A percentile compares a stretch with the other conserved stretches of the same genome.
Evolutionary conservation across 1,140 invertebrate species (phyloP).

Genomic region (Leptestheria dahalacensis): DNA sequence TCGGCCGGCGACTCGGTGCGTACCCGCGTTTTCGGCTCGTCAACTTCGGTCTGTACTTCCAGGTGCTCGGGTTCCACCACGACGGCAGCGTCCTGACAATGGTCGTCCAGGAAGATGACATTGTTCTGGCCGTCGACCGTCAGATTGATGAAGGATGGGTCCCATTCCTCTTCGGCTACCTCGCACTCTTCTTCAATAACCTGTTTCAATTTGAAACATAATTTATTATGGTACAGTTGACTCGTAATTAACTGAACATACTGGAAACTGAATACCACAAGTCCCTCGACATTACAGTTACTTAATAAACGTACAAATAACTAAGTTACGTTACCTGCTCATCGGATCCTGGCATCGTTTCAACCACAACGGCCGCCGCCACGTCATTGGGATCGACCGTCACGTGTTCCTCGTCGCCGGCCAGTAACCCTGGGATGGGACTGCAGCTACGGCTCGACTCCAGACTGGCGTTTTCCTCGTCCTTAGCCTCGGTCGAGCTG

Average conservation of each 20-base stretch:
- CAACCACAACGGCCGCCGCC: slow-evolving; percentile 6
- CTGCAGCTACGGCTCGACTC: slow-evolving; percentile 7
- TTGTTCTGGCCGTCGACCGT: slow-evolving; percentile 9
- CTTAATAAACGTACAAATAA: too few species aligned
- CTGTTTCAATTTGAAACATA: not conserved
- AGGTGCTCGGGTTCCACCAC: not conserved
- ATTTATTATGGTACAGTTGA: not conserved
- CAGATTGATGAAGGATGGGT: not conserved
- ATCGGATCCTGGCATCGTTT: slow-evolving; percentile 1
- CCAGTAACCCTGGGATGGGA: not conserved
- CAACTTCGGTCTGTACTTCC: not conserved
- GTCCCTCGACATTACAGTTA: too few species aligned
- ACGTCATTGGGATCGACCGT: not conserved
- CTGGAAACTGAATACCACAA: too few species aligned
- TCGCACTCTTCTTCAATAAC: slow-evolving; percentile 4
- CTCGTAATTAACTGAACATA: too few species aligned
- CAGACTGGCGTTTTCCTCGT: not conserved
- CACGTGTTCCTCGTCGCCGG: not conserved
- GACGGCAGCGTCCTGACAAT: not conserved
- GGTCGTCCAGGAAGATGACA: slow-evolving; percentile 4
- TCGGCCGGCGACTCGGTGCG: not conserved
- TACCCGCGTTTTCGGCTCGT: not conserved
- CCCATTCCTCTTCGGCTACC: not conserved
- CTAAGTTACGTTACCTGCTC: not conserved
- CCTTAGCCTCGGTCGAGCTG: not conserved